Percentiles rank a stretch among this genome's conserved stretches.
Evolutionary conservation across 2,797 vertebrate genomes (phyloP).

Genomic region (Sebastes flavidus): DNA sequence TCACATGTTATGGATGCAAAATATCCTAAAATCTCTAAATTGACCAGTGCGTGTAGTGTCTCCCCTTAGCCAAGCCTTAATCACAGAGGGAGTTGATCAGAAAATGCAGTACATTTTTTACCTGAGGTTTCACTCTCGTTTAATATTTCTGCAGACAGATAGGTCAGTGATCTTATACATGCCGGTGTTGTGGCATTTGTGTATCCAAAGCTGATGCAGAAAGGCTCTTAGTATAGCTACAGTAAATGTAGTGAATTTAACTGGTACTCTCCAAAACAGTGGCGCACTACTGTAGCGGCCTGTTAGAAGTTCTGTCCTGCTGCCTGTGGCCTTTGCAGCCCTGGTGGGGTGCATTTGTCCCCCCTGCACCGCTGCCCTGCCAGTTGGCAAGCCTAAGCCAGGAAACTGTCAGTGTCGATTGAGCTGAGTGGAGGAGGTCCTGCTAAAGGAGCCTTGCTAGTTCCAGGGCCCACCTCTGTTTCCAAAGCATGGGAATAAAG

Average conservation of each 20-base stretch:
- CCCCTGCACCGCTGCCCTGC: slow-evolving; percentile 86
- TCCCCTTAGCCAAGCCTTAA: not conserved
- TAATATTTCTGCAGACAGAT: not conserved
- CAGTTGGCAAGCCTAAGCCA: slow-evolving; percentile 95
- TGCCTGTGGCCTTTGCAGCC: slow-evolving; percentile 81
- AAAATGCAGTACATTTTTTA: not conserved
- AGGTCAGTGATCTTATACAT: not conserved
- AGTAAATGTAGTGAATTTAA: slow-evolving; percentile 37
- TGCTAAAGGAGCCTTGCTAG: slow-evolving; percentile 91
- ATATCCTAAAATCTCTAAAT: no score
- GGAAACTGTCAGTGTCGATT: slow-evolving; percentile 98
- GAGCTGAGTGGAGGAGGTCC: slow-evolving; percentile 88
- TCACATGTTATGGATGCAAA: no score
- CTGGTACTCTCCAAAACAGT: slow-evolving; percentile 50
- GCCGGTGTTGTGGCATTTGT: not conserved
- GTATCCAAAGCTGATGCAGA: not conserved
- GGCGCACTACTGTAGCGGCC: slow-evolving; percentile 66
- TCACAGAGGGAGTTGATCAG: not conserved
- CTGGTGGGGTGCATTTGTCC: slow-evolving; percentile 79
- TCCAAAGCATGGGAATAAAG: slow-evolving; percentile 96
- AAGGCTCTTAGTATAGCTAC: slow-evolving; percentile 20
- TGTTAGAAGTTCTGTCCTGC: slow-evolving; percentile 76
- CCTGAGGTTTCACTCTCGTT: not conserved
- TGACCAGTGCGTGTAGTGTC: no score
- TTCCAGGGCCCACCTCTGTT: slow-evolving; percentile 91